These are phyloP conservation scores for Scaptomyza tumidula DNA, from an alignment of 2,888 invertebrate genomes.

Conservation along the genomic window DNA sequence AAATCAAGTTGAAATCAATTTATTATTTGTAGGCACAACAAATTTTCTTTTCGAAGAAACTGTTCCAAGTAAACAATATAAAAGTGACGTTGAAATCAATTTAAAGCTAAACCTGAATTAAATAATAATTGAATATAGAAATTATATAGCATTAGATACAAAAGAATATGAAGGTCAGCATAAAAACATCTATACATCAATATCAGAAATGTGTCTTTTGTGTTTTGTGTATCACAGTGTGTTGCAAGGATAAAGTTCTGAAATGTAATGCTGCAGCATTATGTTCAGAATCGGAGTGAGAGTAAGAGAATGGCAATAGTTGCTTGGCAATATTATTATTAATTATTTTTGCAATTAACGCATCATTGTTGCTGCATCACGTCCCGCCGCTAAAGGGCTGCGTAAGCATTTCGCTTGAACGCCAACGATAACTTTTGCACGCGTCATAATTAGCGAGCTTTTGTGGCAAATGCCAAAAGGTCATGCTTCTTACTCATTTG, in stretches of 20 bases:
- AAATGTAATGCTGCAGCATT: constrained; percentile 2
- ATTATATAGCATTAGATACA: not conserved
- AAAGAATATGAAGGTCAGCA: constrained; percentile 1
- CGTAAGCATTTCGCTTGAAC: constrained; percentile 45
- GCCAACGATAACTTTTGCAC: constrained; percentile 55
- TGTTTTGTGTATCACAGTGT: constrained; percentile 2
- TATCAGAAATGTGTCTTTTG: not conserved
- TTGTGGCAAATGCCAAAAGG: too few species aligned
- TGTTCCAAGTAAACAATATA: too few species aligned
- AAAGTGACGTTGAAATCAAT: too few species aligned
- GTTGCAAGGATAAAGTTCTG: constrained; percentile 9
- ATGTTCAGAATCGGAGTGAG: constrained; percentile 7
- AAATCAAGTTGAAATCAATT: not conserved
- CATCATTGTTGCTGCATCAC: constrained; percentile 74
- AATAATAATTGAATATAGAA: not conserved
- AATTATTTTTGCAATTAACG: constrained; percentile 78
- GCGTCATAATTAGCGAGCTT: constrained; percentile 72
- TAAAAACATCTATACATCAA: not conserved
- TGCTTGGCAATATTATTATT: constrained; percentile 64
- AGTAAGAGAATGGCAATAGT: constrained; percentile 15
- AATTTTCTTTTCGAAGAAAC: too few species aligned
- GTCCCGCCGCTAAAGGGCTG: constrained; percentile 56
- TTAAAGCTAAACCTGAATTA: not conserved
- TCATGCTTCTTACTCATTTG: too few species aligned
- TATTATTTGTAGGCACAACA: too few species aligned